A percentile compares a stretch with the other conserved stretches of the same genome.
These are phyloP conservation scores for Pachypeltis micranthus DNA, from an alignment of 1,140 invertebrate genomes.

Conservation along the genomic window DNA sequence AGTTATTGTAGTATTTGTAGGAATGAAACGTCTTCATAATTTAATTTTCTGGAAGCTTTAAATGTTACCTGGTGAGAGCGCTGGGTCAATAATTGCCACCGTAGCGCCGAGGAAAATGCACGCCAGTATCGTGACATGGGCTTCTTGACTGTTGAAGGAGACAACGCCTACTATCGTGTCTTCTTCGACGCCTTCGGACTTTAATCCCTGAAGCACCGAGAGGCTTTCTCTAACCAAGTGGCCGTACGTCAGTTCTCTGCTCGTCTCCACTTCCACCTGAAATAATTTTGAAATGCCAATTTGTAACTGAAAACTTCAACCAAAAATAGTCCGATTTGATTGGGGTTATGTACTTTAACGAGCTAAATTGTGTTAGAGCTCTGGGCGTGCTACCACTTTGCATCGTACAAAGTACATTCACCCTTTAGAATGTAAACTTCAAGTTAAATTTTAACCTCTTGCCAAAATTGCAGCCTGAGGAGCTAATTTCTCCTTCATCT, in stretches of 20 bases:
- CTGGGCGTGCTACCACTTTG: no score
- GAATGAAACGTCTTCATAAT: not conserved
- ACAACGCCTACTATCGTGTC: constrained; percentile 9
- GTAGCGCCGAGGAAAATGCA: constrained; percentile 18
- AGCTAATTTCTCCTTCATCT: no score
- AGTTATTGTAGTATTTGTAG: no score
- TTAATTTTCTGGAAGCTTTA: not conserved
- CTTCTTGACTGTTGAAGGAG: constrained; percentile 20
- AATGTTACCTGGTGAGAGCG: constrained; percentile 15
- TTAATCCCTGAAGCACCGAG: constrained; percentile 19
- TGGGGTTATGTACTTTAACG: no score
- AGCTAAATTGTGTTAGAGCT: no score
- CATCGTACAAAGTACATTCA: no score
- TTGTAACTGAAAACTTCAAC: no score
- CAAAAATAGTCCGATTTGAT: no score
- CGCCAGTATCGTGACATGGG: constrained; percentile 18
- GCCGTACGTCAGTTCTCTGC: constrained; percentile 20
- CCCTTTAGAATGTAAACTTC: no score
- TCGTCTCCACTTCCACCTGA: constrained; percentile 21
- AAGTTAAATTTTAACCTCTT: no score
- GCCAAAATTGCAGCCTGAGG: no score
- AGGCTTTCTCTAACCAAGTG: constrained; percentile 17
- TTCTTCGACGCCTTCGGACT: constrained; percentile 8
- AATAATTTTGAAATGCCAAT: no score
- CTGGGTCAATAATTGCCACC: constrained; percentile 15